Evolutionary conservation across 2,113 vertebrate species (phyloP).

Genomic region (Gallinago undulata): DNA sequence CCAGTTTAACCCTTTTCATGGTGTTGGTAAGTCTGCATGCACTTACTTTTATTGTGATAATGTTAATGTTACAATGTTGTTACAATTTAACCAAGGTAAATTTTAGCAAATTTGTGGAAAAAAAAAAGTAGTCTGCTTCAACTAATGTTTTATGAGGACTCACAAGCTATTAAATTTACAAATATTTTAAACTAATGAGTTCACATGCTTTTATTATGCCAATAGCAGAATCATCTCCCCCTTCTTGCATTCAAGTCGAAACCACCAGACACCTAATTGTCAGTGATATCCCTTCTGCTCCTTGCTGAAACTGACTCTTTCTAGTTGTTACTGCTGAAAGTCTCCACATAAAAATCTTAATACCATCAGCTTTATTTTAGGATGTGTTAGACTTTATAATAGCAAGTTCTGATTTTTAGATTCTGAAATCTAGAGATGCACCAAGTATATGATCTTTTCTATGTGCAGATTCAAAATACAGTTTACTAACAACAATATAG

Average conservation of each 20-base stretch:
- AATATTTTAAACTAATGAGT: not conserved
- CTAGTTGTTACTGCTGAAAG: not conserved
- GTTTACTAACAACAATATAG: not conserved
- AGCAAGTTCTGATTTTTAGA: not conserved
- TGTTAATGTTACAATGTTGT: not conserved
- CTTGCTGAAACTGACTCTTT: not conserved
- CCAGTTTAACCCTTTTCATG: not conserved
- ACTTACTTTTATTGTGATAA: not conserved
- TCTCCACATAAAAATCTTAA: not conserved
- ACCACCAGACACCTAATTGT: not conserved
- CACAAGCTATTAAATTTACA: not conserved
- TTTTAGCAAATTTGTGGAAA: not conserved
- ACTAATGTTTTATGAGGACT: not conserved
- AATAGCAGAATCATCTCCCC: not conserved
- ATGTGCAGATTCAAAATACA: rapidly evolving
- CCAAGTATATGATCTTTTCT: not conserved
- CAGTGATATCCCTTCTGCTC: not conserved
- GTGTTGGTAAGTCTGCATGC: not conserved
- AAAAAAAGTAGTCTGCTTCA: not conserved
- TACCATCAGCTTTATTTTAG: not conserved
- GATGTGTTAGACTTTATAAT: not conserved
- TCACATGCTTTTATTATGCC: not conserved
- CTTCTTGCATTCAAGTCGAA: not conserved
- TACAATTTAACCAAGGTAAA: not conserved
- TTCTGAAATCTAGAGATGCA: not conserved